phyloP scores from a whole-genome alignment of 2,797 vertebrate genomes.

The Mormyrus hasselquistii region DNA sequence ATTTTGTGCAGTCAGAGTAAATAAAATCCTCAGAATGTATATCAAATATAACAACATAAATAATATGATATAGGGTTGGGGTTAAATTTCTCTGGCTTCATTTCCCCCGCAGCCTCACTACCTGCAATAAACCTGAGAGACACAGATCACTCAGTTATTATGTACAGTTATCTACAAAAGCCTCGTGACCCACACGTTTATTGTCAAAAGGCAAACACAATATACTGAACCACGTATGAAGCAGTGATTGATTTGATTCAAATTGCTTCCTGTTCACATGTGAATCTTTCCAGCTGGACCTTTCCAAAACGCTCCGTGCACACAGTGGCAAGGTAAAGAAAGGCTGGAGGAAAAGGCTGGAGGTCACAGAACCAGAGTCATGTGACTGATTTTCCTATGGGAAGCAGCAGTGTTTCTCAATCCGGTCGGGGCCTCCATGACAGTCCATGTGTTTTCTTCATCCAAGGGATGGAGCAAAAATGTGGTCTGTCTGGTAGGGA shows the following conservation, averaged over 20 bases:
- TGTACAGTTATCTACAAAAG: background rate
- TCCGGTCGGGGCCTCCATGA: background rate
- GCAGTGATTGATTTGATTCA: constrained; percentile 33
- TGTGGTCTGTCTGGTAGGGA: no score
- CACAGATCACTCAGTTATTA: background rate
- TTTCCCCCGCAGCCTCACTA: background rate
- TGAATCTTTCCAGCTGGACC: background rate
- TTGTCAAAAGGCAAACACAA: constrained; percentile 18
- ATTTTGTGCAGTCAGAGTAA: background rate
- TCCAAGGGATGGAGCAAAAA: background rate
- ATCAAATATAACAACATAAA: background rate
- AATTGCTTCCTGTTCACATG: constrained; percentile 17
- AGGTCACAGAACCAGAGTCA: background rate
- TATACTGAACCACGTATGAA: constrained; percentile 21
- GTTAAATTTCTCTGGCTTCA: background rate
- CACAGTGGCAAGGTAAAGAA: background rate
- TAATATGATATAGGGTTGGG: background rate
- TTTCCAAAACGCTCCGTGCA: background rate
- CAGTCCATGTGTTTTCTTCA: background rate
- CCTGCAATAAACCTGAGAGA: constrained; percentile 12
- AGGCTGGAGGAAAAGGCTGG: background rate
- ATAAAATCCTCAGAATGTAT: background rate
- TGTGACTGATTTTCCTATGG: background rate
- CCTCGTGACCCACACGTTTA: constrained; percentile 40
- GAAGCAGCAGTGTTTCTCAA: background rate